Evolutionary conservation across 2,888 invertebrate species (phyloP).

Genomic region (Phengaris arion): DNA sequence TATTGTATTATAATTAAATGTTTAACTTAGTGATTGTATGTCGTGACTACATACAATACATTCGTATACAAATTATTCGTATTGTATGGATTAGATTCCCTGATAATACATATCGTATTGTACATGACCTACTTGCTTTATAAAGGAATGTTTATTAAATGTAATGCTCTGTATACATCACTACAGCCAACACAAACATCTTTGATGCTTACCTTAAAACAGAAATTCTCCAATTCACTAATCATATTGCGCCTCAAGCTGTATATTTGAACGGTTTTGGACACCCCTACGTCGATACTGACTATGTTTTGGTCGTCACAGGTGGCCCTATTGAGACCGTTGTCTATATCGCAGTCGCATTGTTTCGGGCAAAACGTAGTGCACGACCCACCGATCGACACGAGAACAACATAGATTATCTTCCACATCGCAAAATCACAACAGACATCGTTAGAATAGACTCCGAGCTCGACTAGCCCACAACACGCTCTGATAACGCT

Average conservation of each 20-base stretch:
- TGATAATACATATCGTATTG: too few relatives aligned
- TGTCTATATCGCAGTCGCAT: slow-evolving; percentile 76
- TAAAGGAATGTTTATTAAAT: background rate
- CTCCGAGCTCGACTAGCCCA: slow-evolving; percentile 56
- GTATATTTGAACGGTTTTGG: slow-evolving; percentile 79
- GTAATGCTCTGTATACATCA: background rate
- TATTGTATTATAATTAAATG: too few relatives aligned
- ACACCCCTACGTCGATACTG: slow-evolving; percentile 79
- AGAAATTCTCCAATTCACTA: slow-evolving; percentile 79
- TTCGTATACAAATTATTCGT: too few relatives aligned
- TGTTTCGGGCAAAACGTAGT: slow-evolving; percentile 71
- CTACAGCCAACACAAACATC: background rate
- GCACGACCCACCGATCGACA: slow-evolving; percentile 37
- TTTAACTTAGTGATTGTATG: too few relatives aligned
- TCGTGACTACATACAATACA: too few relatives aligned
- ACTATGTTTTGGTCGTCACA: slow-evolving; percentile 81
- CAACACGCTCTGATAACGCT: slow-evolving; percentile 56
- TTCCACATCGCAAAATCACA: slow-evolving; percentile 50
- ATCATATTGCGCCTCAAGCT: slow-evolving; percentile 82
- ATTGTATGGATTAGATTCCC: too few relatives aligned
- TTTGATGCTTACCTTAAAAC: slow-evolving; percentile 74
- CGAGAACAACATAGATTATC: slow-evolving; percentile 47
- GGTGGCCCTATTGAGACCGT: slow-evolving; percentile 70
- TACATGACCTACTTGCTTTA: background rate
- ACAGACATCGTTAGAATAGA: slow-evolving; percentile 44